These are phyloP conservation scores for Alouatta caraya DNA, from an alignment of 2,797 vertebrate species.

Conservation along the genomic window DNA sequence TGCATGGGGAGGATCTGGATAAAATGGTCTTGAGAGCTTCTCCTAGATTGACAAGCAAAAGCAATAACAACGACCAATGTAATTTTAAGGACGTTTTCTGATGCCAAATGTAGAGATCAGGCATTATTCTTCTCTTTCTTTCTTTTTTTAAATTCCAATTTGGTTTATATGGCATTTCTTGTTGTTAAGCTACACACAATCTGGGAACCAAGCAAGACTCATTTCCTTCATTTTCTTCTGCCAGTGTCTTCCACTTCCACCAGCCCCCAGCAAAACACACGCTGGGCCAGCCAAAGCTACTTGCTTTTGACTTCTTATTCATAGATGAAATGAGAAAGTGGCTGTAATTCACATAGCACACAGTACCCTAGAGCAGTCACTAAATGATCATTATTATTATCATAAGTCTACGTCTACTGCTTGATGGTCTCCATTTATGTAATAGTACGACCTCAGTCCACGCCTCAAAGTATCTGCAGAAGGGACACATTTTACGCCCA, in stretches of 20 bases:
- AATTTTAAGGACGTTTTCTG: background rate
- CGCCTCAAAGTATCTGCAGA: background rate
- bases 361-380: background rate
- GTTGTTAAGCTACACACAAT: background rate
- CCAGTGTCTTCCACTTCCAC: background rate
- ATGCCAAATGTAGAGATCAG: background rate
- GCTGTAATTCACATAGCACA: background rate
- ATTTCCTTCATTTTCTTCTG: background rate
- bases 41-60: background rate
- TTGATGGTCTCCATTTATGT: background rate
- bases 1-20: background rate
- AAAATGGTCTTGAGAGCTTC: background rate
- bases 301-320: background rate
- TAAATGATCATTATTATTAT: background rate
- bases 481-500: background rate
- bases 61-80: background rate
- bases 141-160: background rate
- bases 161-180: background rate
- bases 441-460: background rate
- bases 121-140: background rate
- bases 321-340: background rate
- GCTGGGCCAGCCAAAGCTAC: background rate
- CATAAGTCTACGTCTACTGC: background rate
- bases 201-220: background rate
- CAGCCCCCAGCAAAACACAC: background rate